Percentiles rank a stretch among this genome's conserved stretches.
phyloP scores from a whole-genome alignment of 2,888 invertebrate species.

The Drosophila emarginata region DNA sequence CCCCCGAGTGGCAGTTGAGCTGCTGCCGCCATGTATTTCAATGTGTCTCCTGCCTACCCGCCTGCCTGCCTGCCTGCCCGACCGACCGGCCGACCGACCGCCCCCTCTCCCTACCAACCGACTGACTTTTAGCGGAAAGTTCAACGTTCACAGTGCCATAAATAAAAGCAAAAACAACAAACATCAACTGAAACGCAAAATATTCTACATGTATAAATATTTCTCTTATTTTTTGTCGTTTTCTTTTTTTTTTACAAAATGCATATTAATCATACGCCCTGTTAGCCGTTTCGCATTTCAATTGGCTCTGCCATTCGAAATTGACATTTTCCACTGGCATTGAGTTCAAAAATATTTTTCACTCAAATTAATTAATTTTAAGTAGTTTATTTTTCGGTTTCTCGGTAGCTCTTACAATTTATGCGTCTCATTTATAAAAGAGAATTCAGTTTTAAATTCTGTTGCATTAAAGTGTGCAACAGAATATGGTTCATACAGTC shows the following conservation, averaged over 20 bases:
- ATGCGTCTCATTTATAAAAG: slow-evolving; percentile 34
- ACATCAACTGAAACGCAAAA: neutral
- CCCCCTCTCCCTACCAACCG: too few relatives aligned
- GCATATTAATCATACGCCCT: slow-evolving; percentile 69
- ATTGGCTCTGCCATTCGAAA: slow-evolving; percentile 46
- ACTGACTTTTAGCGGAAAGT: slow-evolving; percentile 70
- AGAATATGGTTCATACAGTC: slow-evolving; percentile 17
- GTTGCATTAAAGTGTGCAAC: slow-evolving; percentile 18
- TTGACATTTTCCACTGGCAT: slow-evolving; percentile 17
- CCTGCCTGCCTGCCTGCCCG: slow-evolving; percentile 29
- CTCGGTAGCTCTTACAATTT: slow-evolving; percentile 21
- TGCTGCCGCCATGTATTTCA: slow-evolving; percentile 42
- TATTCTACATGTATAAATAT: slow-evolving; percentile 19
- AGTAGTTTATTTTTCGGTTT: slow-evolving; percentile 21
- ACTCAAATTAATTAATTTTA: slow-evolving; percentile 56
- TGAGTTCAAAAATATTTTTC: slow-evolving; percentile 22
- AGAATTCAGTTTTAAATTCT: neutral
- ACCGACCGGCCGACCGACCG: slow-evolving; percentile 42
- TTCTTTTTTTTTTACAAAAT: slow-evolving; percentile 31
- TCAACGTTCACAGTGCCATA: slow-evolving; percentile 58
- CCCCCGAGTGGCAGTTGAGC: slow-evolving; percentile 68
- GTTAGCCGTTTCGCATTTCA: slow-evolving; percentile 60
- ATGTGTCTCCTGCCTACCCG: slow-evolving; percentile 34
- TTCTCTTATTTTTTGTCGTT: neutral
- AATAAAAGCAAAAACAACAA: slow-evolving; percentile 41